Conservation (phyloP, 2,888 invertebrate species). For the Octonoba sinensis region DNA sequence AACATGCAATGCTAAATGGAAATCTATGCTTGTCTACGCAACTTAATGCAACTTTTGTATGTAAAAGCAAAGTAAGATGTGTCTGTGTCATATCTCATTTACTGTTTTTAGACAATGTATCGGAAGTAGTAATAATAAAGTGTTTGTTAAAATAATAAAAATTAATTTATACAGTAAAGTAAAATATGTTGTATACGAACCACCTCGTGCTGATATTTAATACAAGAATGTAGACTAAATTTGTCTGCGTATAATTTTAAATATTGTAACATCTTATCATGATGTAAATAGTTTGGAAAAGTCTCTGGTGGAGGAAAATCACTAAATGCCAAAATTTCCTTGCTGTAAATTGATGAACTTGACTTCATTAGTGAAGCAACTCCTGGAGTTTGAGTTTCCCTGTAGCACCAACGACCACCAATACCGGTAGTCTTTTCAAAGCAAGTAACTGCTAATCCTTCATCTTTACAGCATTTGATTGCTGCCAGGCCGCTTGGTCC, state of each 20-base stretch:
- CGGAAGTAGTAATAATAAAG: no score
- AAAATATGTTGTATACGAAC: neutral
- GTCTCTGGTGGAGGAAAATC: slow-evolving; percentile 72
- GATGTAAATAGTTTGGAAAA: slow-evolving; percentile 73
- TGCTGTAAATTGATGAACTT: slow-evolving; percentile 70
- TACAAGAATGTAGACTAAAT: slow-evolving; percentile 67
- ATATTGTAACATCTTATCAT: slow-evolving; percentile 70
- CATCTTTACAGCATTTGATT: slow-evolving; percentile 70
- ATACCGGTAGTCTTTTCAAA: slow-evolving; percentile 69
- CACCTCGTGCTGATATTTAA: slow-evolving; percentile 69
- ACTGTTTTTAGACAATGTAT: no score
- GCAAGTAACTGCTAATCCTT: slow-evolving; percentile 69
- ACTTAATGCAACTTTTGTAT: no score
- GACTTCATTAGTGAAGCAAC: slow-evolving; percentile 69
- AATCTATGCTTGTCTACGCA: no score
- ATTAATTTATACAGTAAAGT: no score
- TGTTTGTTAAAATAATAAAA: no score
- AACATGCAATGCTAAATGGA: no score
- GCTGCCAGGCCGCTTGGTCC: slow-evolving; percentile 71
- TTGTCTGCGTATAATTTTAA: slow-evolving; percentile 67
- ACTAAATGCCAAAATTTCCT: slow-evolving; percentile 71
- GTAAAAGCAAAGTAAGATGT: no score
- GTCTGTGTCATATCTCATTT: no score
- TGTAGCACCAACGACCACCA: slow-evolving; percentile 70
- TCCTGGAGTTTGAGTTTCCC: slow-evolving; percentile 57